Base-by-base conservation (phyloP, 2,888 invertebrate species). In the Drosophila tripunctata region DNA sequence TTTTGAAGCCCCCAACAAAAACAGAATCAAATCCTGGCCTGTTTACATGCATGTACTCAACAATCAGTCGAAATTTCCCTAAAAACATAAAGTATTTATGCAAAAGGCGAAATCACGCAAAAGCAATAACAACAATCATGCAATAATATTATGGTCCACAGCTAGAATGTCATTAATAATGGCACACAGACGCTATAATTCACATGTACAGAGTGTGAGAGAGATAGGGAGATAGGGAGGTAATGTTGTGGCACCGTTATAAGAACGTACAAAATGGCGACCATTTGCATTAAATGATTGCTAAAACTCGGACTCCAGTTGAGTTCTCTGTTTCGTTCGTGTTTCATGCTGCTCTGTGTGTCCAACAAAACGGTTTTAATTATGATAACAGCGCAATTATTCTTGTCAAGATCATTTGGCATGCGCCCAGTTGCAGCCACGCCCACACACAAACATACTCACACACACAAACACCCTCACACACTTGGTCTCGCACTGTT, bases 361-460 rank as follows among this genome's bases (percentile, higher is more conserved):
- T 66, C 82, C 87, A 84, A 84, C 27, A 87, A 87, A n/a, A 87
- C 76, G 82, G 41, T 89, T 88, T 89, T 88, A 88, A 88, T 88
- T 88, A 88, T 88, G 89, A 89, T 87, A 88, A 87, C 88, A 88
- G 78, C 87, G 87, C 89, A 88, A 88, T 88, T 88, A 88, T 88
- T 88, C 88, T 89, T 89, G 88, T 89, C 88, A 87, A 88, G 88
- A 89, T 89, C 89, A 89, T 88, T 89, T 82, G 84, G 75, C 78
- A 77, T 48, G 54, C 63, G 65, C 58, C 61, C 67, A 56, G 35
- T 31, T 58, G 60, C 72, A 52, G 64, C 60, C 72, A 65, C 83
- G 41, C 65, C 68, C 62, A 52, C 51, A 43, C 56, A 36, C 47
- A n/a, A n/a, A 33, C 15, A 24, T 31, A 55, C 24, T 12, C 55